These are phyloP conservation scores for Amphiura filiformis DNA, from an alignment of 35 echinoderm and acorn worm species.

Conservation along the genomic window DNA sequence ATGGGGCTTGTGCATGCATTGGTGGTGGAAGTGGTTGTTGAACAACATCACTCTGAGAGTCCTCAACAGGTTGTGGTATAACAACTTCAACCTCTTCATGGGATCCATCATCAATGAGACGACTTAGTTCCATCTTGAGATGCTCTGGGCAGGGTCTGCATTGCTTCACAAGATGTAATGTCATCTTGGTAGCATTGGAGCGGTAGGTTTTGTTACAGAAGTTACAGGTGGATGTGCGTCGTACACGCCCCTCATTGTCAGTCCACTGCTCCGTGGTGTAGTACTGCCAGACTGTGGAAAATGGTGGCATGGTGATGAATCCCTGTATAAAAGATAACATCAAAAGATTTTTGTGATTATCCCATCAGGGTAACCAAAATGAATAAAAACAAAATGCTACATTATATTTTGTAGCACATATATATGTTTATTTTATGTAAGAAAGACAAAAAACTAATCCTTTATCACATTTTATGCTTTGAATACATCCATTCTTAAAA, in stretches of 20 bases:
- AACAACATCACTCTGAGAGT: neutral
- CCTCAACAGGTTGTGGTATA: neutral
- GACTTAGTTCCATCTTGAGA: neutral
- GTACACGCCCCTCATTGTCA: neutral
- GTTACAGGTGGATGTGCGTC: neutral
- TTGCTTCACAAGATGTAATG: neutral
- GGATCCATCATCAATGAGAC: neutral
- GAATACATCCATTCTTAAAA: no score
- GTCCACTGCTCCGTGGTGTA: neutral
- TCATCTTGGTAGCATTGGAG: neutral
- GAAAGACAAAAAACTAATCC: no score
- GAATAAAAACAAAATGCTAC: no score
- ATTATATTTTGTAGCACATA: no score
- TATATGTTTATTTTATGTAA: no score
- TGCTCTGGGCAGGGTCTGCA: neutral
- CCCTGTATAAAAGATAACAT: neutral
- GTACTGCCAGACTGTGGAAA: neutral
- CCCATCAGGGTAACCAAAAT: no score
- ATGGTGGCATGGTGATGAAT: neutral
- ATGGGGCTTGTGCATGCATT: neutral
- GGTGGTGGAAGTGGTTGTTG: neutral
- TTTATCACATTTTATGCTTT: no score
- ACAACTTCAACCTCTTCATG: neutral
- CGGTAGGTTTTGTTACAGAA: conserved; percentile 7
- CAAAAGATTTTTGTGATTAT: no score